Percentiles rank a stretch among this genome's conserved stretches.
Evolutionary conservation across 2,113 vertebrate species (phyloP).

Genomic region (Anthoscopus minutus): DNA sequence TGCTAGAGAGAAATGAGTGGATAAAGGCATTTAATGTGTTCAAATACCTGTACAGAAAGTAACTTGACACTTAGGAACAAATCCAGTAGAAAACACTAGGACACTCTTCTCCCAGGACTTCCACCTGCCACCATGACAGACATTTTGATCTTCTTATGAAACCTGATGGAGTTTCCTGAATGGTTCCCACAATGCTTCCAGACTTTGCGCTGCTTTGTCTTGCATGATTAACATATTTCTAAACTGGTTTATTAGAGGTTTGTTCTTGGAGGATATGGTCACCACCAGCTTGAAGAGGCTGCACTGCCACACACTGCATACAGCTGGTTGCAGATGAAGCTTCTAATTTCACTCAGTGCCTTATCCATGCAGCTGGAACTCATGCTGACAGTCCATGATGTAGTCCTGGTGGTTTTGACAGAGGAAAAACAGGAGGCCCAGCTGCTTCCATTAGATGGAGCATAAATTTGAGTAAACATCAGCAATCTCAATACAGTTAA

Average conservation of each 20-base stretch:
- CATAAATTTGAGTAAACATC: neutral
- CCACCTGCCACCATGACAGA: rapidly evolving
- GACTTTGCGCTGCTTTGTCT: constrained; percentile 63
- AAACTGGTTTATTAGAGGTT: constrained; percentile 79
- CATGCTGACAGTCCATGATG: neutral
- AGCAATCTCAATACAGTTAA: neutral
- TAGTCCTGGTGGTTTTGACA: neutral
- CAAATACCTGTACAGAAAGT: neutral
- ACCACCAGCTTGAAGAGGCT: neutral
- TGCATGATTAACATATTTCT: constrained; percentile 74
- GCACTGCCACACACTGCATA: no score
- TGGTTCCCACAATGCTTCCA: constrained; percentile 73
- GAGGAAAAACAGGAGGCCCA: neutral
- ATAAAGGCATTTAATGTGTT: neutral
- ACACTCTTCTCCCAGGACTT: neutral
- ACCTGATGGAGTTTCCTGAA: constrained; percentile 58
- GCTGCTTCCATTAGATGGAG: neutral
- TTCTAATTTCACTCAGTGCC: neutral
- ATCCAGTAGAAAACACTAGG: neutral
- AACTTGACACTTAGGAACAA: neutral
- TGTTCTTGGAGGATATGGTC: constrained; percentile 54
- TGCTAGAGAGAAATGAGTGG: neutral
- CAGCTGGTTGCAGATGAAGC: neutral
- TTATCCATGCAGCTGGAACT: neutral
- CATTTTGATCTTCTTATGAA: neutral